These are phyloP conservation scores for Loriculus beryllinus DNA, from an alignment of 2,797 vertebrate genomes.

Conservation along the genomic window DNA sequence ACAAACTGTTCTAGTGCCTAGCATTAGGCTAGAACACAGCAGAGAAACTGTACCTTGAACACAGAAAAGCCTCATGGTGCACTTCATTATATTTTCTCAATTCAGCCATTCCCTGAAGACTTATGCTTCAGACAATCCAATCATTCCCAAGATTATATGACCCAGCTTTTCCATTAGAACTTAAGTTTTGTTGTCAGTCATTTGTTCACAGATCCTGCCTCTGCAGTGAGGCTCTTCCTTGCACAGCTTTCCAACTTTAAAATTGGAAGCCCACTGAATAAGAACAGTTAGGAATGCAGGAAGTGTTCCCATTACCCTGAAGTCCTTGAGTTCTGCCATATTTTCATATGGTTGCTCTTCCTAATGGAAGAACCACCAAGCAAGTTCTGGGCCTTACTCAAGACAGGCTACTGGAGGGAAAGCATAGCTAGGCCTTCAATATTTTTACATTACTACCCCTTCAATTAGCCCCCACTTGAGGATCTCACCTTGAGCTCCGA, in stretches of 20 bases:
- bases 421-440: not conserved
- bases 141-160: not conserved
- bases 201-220: not conserved
- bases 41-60: not conserved
- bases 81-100: not conserved
- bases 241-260: not conserved
- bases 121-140: not conserved
- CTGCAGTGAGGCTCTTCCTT: not conserved
- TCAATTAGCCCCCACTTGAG: not conserved
- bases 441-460: not conserved
- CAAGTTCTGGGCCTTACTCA: not conserved
- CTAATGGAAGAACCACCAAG: not conserved
- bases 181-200: not conserved
- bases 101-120: not conserved
- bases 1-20: not conserved
- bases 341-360: not conserved
- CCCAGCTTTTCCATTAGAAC: not conserved
- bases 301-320: not conserved
- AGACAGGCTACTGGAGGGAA: not conserved
- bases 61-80: not conserved
- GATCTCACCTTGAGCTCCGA: conserved; percentile 85
- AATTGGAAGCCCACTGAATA: not conserved
- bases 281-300: not conserved
- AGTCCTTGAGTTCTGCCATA: not conserved
- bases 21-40: not conserved